Percentiles rank a stretch among this genome's conserved stretches.
Conservation (phyloP, 2,113 vertebrate genomes). For the Corythoichthys haematopterus region DNA sequence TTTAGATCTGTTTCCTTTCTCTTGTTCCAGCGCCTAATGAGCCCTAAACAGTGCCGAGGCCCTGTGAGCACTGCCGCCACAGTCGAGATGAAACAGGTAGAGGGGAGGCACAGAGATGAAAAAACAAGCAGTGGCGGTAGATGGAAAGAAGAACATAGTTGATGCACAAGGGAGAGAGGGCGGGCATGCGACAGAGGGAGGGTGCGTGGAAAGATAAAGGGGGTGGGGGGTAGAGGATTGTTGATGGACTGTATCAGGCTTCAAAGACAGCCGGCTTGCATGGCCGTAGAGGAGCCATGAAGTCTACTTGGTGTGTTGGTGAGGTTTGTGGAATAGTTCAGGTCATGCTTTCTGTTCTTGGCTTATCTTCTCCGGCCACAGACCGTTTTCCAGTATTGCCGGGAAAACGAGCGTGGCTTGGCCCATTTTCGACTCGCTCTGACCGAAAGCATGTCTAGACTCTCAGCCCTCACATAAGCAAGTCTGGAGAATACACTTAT, state of each 20-base stretch:
- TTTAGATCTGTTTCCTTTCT: conserved; percentile 65
- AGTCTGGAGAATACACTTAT: conserved; percentile 25
- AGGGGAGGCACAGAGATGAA: conserved; percentile 37
- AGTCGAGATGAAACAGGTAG: conserved; percentile 64
- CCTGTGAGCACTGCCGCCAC: conserved; percentile 46
- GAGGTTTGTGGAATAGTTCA: conserved; percentile 42
- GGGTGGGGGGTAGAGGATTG: conserved; percentile 15
- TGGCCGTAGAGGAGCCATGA: conserved; percentile 54
- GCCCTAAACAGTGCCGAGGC: conserved; percentile 61
- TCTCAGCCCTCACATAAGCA: conserved; percentile 28
- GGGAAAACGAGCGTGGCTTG: conserved; percentile 40
- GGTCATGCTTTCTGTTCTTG: conserved; percentile 58
- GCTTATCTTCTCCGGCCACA: conserved; percentile 67
- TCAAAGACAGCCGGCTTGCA: conserved; percentile 60
- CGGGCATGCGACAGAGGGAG: conserved; percentile 35
- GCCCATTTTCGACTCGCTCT: conserved; percentile 39
- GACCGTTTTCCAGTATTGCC: conserved; percentile 57
- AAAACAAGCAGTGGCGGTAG: conserved; percentile 21
- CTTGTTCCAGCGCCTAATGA: conserved; percentile 62
- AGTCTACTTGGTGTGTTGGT: conserved; percentile 51
- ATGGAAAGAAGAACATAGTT: conserved; percentile 36
- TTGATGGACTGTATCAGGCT: conserved; percentile 44
- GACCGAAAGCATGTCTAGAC: conserved; percentile 48
- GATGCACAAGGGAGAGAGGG: conserved; percentile 41
- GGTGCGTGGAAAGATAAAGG: conserved; percentile 58